Evolutionary conservation across 2,797 vertebrate species (phyloP).

Genomic region (Parauchenoglanis ngamensis): DNA sequence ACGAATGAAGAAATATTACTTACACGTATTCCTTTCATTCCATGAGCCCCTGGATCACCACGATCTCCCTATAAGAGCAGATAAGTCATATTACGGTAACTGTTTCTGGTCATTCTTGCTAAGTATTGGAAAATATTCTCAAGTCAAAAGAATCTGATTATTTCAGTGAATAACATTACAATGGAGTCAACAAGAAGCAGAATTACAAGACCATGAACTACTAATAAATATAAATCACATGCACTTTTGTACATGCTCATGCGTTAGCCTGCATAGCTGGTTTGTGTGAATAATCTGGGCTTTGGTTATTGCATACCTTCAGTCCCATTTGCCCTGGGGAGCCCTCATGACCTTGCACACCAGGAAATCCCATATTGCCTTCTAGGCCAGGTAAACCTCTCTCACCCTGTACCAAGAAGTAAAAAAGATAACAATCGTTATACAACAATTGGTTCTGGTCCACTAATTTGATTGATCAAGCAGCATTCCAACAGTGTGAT

Average conservation of each 20-base stretch:
- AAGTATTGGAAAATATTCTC: background rate
- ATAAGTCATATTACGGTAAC: background rate
- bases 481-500: too few species aligned
- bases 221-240: background rate
- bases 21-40: constrained; percentile 92
- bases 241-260: background rate
- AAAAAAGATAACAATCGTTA: background rate
- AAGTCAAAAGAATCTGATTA: background rate
- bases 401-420: constrained; percentile 79
- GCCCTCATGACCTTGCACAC: constrained; percentile 93
- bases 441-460: too few species aligned
- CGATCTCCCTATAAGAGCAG: constrained; percentile 79
- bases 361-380: constrained; percentile 94
- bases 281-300: background rate
- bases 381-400: constrained; percentile 88
- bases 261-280: background rate
- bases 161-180: background rate
- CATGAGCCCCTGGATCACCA: constrained; percentile 83
- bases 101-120: background rate
- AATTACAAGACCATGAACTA: background rate
- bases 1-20: constrained; percentile 63
- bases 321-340: constrained; percentile 84
- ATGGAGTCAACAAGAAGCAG: background rate
- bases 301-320: constrained; percentile 76
- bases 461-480: too few species aligned